Base-by-base conservation (phyloP, 1,140 invertebrate species). In the Drosophila melanica region DNA sequence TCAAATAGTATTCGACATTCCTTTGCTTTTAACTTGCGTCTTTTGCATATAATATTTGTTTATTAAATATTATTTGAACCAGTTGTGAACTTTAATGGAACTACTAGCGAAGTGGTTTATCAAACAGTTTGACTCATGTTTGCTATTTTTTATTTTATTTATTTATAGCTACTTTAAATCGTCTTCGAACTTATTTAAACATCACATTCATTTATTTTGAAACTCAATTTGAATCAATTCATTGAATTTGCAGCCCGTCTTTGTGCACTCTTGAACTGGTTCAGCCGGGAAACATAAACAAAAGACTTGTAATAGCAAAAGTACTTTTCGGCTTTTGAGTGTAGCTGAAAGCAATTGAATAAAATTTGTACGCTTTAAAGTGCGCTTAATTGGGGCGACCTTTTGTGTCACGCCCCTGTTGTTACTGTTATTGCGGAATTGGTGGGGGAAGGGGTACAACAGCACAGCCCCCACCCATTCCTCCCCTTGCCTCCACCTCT, bases 321-420 rank as follows among this genome's bases (percentile, higher is more conserved):
- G 23, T 51, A 33, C 47, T 16, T 10, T 12, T 37, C 14, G n/a
- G 3, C 39, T 39, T 63, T 27, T 20, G 60, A 78, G 68, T 54
- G 76, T 57, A 77, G 14, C 12, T 20, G 35, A 10, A n/a, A 12
- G 30, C 55, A 80, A 80, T 80, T 76, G 66, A 66, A 59, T 80
- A 47, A 62, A 79, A 58, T 75, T 71, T 53, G 78, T 47, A 35
- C 12, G 70, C 72, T 77, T 69, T 81, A 69, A 77, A 81, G 71
- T 80, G 79, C 72, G 75, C 81, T 85, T 79, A 84, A 84, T 84
- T 84, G 53, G 79, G 85, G 62, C 74, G 81, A 85, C 81, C 81
- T 85, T 74, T 86, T 33, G 81, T 80, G 77, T 86, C 81, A 85
- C 54, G 62, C 55, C 57, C 80, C 60, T 79, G 67, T 79, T 67